Evolutionary conservation across 1,140 invertebrate species (phyloP).

Genomic region (Nephila pilipes): DNA sequence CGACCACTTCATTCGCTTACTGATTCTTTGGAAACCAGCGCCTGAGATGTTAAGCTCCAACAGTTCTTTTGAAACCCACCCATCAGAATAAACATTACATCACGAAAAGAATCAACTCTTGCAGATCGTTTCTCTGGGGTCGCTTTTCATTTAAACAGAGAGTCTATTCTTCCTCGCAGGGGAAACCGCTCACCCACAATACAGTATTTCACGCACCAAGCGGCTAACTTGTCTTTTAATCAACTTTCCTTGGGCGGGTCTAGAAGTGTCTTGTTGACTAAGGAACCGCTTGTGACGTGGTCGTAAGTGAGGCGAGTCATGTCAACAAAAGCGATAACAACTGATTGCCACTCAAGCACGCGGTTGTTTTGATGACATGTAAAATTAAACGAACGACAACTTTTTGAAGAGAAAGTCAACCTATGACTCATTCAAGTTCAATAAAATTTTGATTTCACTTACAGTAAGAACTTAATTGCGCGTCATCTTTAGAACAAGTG

Average conservation of each 20-base stretch:
- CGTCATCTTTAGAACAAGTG: too few relatives aligned
- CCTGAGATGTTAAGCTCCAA: not conserved
- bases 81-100: not conserved
- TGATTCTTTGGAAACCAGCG: not conserved
- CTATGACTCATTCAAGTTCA: not conserved
- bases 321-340: slow-evolving; percentile 3
- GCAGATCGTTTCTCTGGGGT: not conserved
- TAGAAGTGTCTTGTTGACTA: not conserved
- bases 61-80: not conserved
- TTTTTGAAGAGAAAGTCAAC: not conserved
- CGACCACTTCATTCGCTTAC: not conserved
- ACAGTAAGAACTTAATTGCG: too few relatives aligned
- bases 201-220: not conserved
- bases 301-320: not conserved
- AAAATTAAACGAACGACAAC: not conserved
- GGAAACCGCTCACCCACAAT: not conserved
- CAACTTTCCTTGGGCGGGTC: slow-evolving; percentile 11
- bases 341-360: not conserved
- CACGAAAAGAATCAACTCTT: not conserved
- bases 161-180: not conserved
- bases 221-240: not conserved
- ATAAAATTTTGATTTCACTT: not conserved
- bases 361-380: not conserved
- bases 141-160: not conserved
- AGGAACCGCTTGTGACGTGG: not conserved